Evolutionary conservation across 1,140 invertebrate species (phyloP).

Genomic region (Tetranychus cinnabarinus): DNA sequence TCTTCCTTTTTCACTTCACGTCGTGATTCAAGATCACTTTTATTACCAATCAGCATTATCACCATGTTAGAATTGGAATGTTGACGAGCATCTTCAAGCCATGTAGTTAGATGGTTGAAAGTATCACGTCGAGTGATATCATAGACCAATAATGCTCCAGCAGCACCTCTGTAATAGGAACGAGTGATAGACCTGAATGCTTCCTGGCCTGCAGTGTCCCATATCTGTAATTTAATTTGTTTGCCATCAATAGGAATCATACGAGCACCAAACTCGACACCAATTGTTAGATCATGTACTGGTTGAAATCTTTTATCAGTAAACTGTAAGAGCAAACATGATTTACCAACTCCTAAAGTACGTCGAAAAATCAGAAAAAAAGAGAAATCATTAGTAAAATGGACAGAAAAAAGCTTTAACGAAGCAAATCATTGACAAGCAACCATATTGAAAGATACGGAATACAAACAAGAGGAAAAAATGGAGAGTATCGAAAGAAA

Average conservation of each 20-base stretch:
- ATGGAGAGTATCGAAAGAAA: not conserved
- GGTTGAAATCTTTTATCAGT: constrained; percentile 99
- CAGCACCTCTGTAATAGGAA: constrained; percentile 94
- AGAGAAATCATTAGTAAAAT: not conserved
- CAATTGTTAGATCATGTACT: constrained; percentile 97
- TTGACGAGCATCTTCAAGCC: constrained; percentile 97
- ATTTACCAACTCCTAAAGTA: constrained; percentile 77
- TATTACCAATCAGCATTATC: constrained; percentile 88
- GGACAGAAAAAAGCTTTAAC: too few species aligned
- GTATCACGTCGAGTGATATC: constrained; percentile 96
- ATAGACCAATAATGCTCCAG: constrained; percentile 88
- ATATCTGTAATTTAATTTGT: constrained; percentile 95
- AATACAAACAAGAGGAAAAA: not conserved
- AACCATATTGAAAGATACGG: too few species aligned
- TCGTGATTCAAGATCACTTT: constrained; percentile 90
- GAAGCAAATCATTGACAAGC: too few species aligned
- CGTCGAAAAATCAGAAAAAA: constrained; percentile 12
- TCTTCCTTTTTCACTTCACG: constrained; percentile 97
- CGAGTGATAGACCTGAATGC: constrained; percentile 96
- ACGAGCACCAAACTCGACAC: constrained; percentile 96
- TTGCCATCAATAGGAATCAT: constrained; percentile 99
- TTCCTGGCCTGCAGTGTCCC: constrained; percentile 93
- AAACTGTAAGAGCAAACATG: constrained; percentile 92
- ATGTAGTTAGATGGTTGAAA: constrained; percentile 96
- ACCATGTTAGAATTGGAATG: constrained; percentile 98